Evolutionary conservation across 2,797 vertebrate species (phyloP), one percentile per base, ranked within the genome.

Genomic region (Acridotheres tristis): DNA sequence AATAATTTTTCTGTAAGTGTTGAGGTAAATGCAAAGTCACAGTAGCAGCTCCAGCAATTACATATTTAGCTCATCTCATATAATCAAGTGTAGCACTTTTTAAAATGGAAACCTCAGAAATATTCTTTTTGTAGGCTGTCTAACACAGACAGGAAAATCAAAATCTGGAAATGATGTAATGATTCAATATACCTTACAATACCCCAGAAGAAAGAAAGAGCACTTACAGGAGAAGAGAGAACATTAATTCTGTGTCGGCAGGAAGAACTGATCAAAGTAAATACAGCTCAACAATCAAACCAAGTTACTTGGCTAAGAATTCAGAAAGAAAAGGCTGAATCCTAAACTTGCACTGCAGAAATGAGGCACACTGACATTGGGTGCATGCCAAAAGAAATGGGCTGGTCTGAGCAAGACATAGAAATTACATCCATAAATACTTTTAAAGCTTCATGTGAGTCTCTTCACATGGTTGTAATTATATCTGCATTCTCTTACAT

Each of bases 211-310:
- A 73, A 30, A 65, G 32, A 69, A 81, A 76, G 29, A 57, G 27
- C 43, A 90, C 27, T 25, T 71, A 53, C 26, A 63, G 25, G 23
- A 25, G 55, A n/a, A 77, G 61, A 48, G 16, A 86, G 50, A 48
- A 62, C 27, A 27, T 30, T 22, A 63, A 40, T 51, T 58, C 34
- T 73, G 3, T 6, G 27, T 40, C 58, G 16, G 26, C n/a, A 88
- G 58, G 62, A 85, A 93, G 34, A 94, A 62, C n/a, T 53, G 51
- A 86, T 51, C 51, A 63, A 96, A 91, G 42, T n/a, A 75, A 61
- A 75, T 26, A 71, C 3, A 71, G 11, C 58, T 85, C 69, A 75
- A 89, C 34, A 85, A 82, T 65, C 54, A 90, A 77, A 72, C 13
- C 29, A 68, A 83, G 29, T 55, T 48, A 76, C 47, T n/a, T 9